Conservation (phyloP, 2,113 vertebrate species). For the Centropus bengalensis region DNA sequence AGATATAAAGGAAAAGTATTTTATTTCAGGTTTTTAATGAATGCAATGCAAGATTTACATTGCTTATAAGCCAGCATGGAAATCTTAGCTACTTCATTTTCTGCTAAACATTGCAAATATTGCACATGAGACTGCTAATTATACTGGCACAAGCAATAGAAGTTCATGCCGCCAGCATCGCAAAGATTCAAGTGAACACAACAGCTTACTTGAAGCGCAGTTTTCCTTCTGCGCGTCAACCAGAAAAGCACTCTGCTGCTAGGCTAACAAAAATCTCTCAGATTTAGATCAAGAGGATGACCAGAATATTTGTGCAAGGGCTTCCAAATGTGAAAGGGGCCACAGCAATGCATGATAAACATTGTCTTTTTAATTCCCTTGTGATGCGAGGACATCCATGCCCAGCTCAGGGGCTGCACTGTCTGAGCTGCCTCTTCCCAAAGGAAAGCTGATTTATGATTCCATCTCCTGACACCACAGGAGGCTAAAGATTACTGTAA, state of each 20-base stretch:
- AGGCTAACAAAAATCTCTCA: not conserved
- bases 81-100: not conserved
- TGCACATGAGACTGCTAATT: not conserved
- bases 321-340: not conserved
- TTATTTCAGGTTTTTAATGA: not conserved
- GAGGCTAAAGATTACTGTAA: not conserved
- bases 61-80: not conserved
- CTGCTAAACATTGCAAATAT: not conserved
- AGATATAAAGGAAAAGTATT: not conserved
- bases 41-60: not conserved
- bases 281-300: not conserved
- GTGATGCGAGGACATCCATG: fast-evolving
- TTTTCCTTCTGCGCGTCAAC: not conserved
- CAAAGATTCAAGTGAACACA: not conserved
- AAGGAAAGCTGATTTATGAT: not conserved
- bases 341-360: not conserved
- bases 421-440: not conserved
- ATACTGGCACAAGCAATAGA: not conserved
- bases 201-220: not conserved
- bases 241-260: not conserved
- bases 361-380: fast-evolving
- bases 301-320: not conserved
- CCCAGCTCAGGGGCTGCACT: not conserved
- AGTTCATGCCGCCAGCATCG: not conserved
- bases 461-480: not conserved